A percentile compares a stretch with the other conserved stretches of the same genome.
These are phyloP conservation scores for Amphibalanus amphitrite DNA, from an alignment of 1,140 invertebrate genomes.

Conservation along the genomic window DNA sequence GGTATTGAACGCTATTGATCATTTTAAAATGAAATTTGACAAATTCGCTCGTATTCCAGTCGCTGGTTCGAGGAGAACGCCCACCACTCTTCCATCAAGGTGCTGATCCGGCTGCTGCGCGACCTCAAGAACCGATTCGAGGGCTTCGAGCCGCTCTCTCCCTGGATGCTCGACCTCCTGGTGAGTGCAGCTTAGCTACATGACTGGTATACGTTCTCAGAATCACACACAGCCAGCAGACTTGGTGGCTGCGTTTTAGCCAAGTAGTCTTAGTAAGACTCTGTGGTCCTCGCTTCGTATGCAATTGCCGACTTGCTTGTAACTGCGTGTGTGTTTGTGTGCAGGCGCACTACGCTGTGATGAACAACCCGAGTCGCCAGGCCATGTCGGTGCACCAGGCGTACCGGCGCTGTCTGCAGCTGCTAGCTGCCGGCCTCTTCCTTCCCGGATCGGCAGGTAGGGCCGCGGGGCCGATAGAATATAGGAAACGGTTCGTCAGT, in stretches of 20 bases:
- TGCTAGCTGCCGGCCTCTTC: slow-evolving; percentile 84
- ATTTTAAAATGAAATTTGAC: background rate
- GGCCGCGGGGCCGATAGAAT: slow-evolving; percentile 30
- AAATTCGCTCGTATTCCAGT: slow-evolving; percentile 8
- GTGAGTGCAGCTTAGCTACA: slow-evolving; percentile 25
- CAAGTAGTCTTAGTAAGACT: too few relatives aligned
- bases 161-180: slow-evolving; percentile 92
- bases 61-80: slow-evolving; percentile 98
- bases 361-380: slow-evolving; percentile 86
- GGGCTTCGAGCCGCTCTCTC: slow-evolving; percentile 72
- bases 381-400: slow-evolving; percentile 81
- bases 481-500: slow-evolving; percentile 3
- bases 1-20: background rate
- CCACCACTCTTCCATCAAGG: slow-evolving; percentile 91
- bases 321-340: slow-evolving; percentile 17
- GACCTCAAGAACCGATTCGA: slow-evolving; percentile 77
- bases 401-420: slow-evolving; percentile 59
- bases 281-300: too few relatives aligned
- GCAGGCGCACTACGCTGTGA: slow-evolving; percentile 82
- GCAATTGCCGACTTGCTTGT: background rate
- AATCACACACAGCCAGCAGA: background rate
- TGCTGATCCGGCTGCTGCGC: slow-evolving; percentile 74
- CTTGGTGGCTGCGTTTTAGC: too few relatives aligned
- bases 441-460: slow-evolving; percentile 81
- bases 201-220: background rate